A percentile compares a stretch with the other conserved stretches of the same genome.
Evolutionary conservation across 2,113 vertebrate species (phyloP).

Genomic region (Ifrita kowaldi): DNA sequence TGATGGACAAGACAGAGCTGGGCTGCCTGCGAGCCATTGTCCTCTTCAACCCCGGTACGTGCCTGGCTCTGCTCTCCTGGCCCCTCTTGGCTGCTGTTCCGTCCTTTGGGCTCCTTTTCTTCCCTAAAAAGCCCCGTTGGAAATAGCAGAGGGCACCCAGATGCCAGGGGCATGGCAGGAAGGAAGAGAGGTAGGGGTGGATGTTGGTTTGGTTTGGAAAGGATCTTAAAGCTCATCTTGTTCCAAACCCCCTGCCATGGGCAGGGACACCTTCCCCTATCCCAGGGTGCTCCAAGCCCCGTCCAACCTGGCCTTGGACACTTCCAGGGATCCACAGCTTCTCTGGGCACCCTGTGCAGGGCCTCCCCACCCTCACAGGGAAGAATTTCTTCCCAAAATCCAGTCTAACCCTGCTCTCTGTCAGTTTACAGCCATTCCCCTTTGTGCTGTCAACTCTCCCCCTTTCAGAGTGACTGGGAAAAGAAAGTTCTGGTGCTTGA

Average conservation of each 20-base stretch:
- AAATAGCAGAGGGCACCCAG: background rate
- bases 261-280: background rate
- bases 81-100: background rate
- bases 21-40: constrained; percentile 96
- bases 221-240: background rate
- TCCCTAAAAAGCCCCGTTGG: background rate
- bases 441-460: background rate
- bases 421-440: background rate
- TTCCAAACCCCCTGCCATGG: background rate
- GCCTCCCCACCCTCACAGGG: background rate
- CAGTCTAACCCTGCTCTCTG: background rate
- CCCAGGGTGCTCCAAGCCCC: fast-evolving
- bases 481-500: background rate
- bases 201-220: background rate
- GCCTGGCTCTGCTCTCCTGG: background rate
- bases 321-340: background rate
- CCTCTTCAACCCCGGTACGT: constrained; percentile 92
- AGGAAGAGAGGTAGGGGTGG: background rate
- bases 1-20: constrained; percentile 99
- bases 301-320: background rate
- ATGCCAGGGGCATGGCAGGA: background rate
- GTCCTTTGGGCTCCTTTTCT: background rate
- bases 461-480: background rate
- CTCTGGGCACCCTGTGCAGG: background rate
- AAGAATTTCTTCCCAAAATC: background rate